phyloP scores from a whole-genome alignment of 2,888 invertebrate genomes.

The Pomacea canaliculata region DNA sequence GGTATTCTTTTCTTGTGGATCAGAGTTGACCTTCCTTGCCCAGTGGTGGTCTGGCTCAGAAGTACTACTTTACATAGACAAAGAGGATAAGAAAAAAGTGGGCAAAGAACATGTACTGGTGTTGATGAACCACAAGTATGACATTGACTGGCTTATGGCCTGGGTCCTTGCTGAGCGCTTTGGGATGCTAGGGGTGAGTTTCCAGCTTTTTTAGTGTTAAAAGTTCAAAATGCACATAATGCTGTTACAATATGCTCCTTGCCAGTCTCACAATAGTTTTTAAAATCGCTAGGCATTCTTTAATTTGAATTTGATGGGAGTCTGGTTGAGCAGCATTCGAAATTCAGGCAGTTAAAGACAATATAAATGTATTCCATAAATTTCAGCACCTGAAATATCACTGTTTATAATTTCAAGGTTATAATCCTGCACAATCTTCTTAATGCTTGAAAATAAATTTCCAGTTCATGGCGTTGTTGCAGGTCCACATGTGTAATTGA shows the following conservation, averaged over 20 bases:
- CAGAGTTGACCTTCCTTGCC: constrained; percentile 90
- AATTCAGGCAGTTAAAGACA: no score
- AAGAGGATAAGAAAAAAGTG: constrained; percentile 74
- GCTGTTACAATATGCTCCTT: constrained; percentile 68
- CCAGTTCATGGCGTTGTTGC: no score
- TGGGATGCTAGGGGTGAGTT: constrained; percentile 83
- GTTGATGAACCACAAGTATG: constrained; percentile 94
- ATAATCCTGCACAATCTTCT: no score
- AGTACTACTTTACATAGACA: constrained; percentile 80
- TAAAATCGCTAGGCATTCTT: no score
- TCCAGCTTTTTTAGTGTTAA: constrained; percentile 44
- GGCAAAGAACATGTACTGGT: constrained; percentile 91
- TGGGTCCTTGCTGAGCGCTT: constrained; percentile 90
- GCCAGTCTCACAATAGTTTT: no score
- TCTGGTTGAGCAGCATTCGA: no score
- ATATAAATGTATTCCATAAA: no score
- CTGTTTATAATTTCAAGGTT: no score
- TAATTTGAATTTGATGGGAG: no score
- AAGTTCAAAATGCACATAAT: constrained; percentile 40
- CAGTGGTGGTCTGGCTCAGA: constrained; percentile 93
- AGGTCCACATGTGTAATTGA: no score
- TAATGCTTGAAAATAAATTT: no score
- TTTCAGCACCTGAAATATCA: no score
- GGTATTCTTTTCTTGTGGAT: constrained; percentile 53
- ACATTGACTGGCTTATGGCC: constrained; percentile 95